Evolutionary conservation across 1,140 invertebrate genomes (phyloP), one percentile per base, ranked within the genome.

Genomic region (Drosophila nasuta): DNA sequence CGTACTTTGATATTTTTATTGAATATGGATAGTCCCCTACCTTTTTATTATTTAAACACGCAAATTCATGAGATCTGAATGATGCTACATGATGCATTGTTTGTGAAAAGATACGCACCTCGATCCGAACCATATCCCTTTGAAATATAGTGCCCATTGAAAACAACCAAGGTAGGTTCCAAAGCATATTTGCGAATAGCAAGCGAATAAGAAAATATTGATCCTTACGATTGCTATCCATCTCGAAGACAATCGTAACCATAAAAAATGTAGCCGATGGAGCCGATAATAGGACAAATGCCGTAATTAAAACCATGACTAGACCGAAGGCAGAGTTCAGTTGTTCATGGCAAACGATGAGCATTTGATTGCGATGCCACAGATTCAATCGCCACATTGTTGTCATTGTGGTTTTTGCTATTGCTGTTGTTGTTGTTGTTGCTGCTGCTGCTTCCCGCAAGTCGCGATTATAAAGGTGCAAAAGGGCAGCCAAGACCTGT

Each of bases 251-350:
- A 3, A 77, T 68, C 1, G 78, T 76, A 43, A 87, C 58, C n/a
- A 91, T 10, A 15, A 71, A 85, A 35, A 91, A 91, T 0, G 81
- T 78, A 20, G 82, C 74, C 3, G 45, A 41, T 5, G 78, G 80
- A 2, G 73, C 56, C 3, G 71, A 72, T 38, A 78, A 28, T 1
- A 87, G 52, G 3, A 72, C 25, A 66, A 63, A 77, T 2, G 70
- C 78, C 48, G 75, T 69, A 13, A 91, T 79, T 4, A 77, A 1
- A 11, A 64, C 46, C 45, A 88, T 28, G 0, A 82, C 45, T 1
- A 77, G 28, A 0, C 88, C 88, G 45, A 88, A 82, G 6, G 33
- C 62, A n/a, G 48, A 65, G 72, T 68, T 91, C 25, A 91, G 30
- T 17, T 82, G 45, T 11, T 79, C 56, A 10, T 65, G 60, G 56